A percentile compares a stretch with the other conserved stretches of the same genome.
phyloP scores from a whole-genome alignment of 2,113 vertebrate genomes.

The Tenrec ecaudatus region DNA sequence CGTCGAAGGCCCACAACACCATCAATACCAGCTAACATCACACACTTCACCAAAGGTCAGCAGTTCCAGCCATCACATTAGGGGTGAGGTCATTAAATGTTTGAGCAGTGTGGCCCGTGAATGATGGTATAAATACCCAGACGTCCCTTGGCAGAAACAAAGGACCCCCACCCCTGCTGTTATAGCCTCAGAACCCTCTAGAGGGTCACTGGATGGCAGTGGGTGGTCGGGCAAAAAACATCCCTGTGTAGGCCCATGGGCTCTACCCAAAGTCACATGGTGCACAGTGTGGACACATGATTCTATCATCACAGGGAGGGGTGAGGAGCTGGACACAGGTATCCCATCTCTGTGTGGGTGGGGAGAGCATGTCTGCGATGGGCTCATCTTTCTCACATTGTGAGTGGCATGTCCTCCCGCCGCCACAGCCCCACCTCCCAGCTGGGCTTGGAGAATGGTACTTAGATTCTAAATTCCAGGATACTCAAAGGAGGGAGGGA shows the following conservation, averaged over 20 bases:
- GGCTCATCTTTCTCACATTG: neutral
- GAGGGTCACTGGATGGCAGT: too few species aligned
- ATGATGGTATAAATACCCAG: too few species aligned
- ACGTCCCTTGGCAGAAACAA: too few species aligned
- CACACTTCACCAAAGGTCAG: too few species aligned
- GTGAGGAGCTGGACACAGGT: neutral
- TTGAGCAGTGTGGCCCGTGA: too few species aligned
- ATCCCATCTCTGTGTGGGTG: neutral
- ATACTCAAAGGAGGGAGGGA: neutral
- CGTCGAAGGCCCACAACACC: too few species aligned
- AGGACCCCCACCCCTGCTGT: too few species aligned
- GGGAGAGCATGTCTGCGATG: neutral
- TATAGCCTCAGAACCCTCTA: too few species aligned
- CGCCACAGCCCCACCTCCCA: neutral
- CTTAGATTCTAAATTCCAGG: neutral
- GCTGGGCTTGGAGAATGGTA: neutral
- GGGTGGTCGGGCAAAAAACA: too few species aligned
- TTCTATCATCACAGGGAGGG: neutral
- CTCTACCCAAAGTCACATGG: neutral
- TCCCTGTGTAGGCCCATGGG: neutral
- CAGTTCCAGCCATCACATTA: too few species aligned
- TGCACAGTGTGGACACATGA: neutral
- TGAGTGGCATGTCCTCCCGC: rapidly evolving
- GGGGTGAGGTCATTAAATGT: too few species aligned
- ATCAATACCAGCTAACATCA: too few species aligned